Base-by-base conservation (phyloP, 2,888 invertebrate genomes). In the Caenorhabditis sinica region DNA sequence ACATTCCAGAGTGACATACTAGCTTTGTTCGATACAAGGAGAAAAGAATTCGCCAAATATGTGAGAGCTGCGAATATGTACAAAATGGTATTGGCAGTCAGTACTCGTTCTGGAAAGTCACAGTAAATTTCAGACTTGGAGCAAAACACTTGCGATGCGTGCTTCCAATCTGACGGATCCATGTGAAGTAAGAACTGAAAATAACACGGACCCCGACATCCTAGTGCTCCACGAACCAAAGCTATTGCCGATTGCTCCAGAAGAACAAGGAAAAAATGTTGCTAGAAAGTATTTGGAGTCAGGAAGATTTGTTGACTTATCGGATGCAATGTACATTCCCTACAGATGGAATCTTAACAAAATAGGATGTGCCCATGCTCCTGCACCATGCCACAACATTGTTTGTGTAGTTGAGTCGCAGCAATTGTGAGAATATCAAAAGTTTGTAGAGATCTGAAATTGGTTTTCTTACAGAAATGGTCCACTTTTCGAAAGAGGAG, bases 351-450 rank as follows among this genome's bases (percentile, higher is more conserved):
- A 69, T 25, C 56, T 40, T 8, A 56, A 40, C 0, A 69, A 36
- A 25, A 20, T 69, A 11, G 69, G 69, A 25, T 69, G 69, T 25
- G 69, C 43, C 43, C 63, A 33, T 25, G 40, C 63, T 40, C 63
- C 63, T 23, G 13, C 17, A 3, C 56, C 25, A 60, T 63, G 63
- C 25, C 2, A 25, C 2, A 40, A 25, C 15, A 25, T 63, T 9
- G 25, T 63, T 25, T 63, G 63, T 43, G 25, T 63, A 13, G 20
- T 63, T 43, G 63, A 23, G 33, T 2, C 25, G 0, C 25, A 11
- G 13, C 23, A 43, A 11, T n/a, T 23, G 63, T 63, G 25, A 63
- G 28, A 1, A 25, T n/a, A 1, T 30, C 36, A 40, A 4, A 11
- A 11, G 20, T 51, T 20, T 1, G 11, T 40, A 1, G 20, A 28